Conservation (phyloP, 2,888 invertebrate genomes). For the Drosophila multiciliata region DNA sequence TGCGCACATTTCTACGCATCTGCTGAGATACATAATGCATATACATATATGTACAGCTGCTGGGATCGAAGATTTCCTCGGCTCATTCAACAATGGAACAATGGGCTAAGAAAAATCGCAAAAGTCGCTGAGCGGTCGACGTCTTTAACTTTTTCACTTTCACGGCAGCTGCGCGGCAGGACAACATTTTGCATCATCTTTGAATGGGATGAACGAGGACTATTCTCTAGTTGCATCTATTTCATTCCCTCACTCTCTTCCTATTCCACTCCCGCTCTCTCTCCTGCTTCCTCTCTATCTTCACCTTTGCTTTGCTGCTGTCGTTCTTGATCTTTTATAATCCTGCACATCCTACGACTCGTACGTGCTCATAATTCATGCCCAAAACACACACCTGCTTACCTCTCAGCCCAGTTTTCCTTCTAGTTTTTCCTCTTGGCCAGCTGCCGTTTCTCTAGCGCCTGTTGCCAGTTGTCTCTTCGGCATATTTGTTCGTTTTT, state of each 20-base stretch:
- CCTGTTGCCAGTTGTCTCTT: constrained; percentile 32
- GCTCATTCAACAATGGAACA: constrained; percentile 42
- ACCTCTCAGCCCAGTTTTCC: constrained; percentile 27
- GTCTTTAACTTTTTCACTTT: constrained; percentile 35
- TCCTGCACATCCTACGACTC: constrained; percentile 48
- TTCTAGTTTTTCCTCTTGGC: constrained; percentile 39
- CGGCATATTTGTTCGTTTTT: constrained; percentile 22
- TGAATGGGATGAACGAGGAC: constrained; percentile 28
- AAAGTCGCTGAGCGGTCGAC: constrained; percentile 41
- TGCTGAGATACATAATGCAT: constrained; percentile 29
- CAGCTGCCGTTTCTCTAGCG: constrained; percentile 60
- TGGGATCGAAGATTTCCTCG: constrained; percentile 8
- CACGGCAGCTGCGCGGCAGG: constrained; percentile 45
- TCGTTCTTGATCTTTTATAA: constrained; percentile 63
- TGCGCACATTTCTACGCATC: constrained; percentile 37
- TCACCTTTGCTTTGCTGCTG: constrained; percentile 17
- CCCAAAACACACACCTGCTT: constrained; percentile 51
- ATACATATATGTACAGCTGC: constrained; percentile 41
- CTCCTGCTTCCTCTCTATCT: neutral
- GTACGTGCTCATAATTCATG: constrained; percentile 76
- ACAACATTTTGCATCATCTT: constrained; percentile 57
- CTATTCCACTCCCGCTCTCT: constrained; percentile 9
- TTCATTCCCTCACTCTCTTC: neutral
- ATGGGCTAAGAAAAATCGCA: constrained; percentile 41
- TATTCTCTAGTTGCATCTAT: constrained; percentile 4